Base-by-base conservation (phyloP, 2,797 vertebrate genomes). In the Lateolabrax maculatus region DNA sequence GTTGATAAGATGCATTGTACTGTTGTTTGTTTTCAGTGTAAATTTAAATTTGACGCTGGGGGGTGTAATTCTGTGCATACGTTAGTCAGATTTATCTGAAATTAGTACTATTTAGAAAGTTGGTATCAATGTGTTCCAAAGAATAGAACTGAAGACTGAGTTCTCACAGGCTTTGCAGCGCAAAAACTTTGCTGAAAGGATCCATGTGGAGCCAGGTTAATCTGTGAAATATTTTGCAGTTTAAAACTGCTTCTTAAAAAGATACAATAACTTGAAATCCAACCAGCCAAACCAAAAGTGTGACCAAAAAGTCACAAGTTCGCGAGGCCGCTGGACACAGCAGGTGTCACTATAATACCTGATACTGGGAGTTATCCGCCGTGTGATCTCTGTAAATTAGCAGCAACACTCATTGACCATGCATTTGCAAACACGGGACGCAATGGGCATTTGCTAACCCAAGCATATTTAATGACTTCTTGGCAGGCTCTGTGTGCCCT, bases 381-480 rank as follows among this genome's bases (percentile, higher is more conserved):
- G 48, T 75, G 56, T 75, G 69, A 83, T 83, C 70, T 70, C 31
- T 57, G 66, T 27, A 73, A 79, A 74, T 82, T 76, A 80, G 65
- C 67, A 63, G 39, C 57, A 63, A 27, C 56, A n/a, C 57, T 41
- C 64, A 70, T 0, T 80, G 80, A 84, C 78, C 84, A 77, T 69
- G 62, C 71, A 60, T 80, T 67, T 77, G 44, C 61, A 83, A 74
- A 74, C 60, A 72, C 0, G 21, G 57, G 60, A 29, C 37, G 61
- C 72, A 60, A 55, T 43, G 71, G 80, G 51, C 80, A 72, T 88
- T 83, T 64, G 69, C 60, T 86, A 84, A 71, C 55, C 77, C 74
- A 27, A 64, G 70, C 75, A 81, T 71, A 84, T 83, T 86, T 84
- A 83, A 87, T 85, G 78, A 80, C 60, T 57, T 71, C 52, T 80